Conservation (phyloP, 2,888 invertebrate genomes). For the Rhagium mordax region DNA sequence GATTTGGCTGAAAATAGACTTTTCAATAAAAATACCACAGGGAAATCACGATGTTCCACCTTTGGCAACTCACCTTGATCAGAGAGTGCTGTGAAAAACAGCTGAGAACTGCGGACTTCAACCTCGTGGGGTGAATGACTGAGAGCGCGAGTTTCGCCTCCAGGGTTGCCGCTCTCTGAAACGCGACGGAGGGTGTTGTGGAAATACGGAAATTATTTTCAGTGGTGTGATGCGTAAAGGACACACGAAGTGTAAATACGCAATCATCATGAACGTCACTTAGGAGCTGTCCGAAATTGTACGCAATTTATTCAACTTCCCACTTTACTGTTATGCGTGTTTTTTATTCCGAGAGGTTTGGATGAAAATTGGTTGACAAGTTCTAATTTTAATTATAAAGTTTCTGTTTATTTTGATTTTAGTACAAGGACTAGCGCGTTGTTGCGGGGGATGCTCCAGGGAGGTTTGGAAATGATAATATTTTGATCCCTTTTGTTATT, state of each 20-base stretch:
- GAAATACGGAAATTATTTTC: background rate
- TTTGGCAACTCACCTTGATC: slow-evolving; percentile 38
- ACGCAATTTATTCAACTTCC: background rate
- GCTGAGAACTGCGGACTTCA: slow-evolving; percentile 64
- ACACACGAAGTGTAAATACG: background rate
- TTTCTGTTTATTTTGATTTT: too few relatives aligned
- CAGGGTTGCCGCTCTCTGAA: slow-evolving; percentile 15
- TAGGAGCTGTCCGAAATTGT: background rate
- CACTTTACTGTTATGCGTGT: background rate
- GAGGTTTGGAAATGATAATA: too few relatives aligned
- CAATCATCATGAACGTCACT: background rate
- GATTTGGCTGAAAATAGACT: slow-evolving; percentile 22
- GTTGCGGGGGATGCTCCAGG: too few relatives aligned
- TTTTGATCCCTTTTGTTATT: too few relatives aligned
- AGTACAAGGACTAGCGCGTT: too few relatives aligned
- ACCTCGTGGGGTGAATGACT: slow-evolving; percentile 66
- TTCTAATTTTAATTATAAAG: too few relatives aligned
- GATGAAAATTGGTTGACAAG: too few relatives aligned
- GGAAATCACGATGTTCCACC: slow-evolving; percentile 29
- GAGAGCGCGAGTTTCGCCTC: slow-evolving; percentile 35
- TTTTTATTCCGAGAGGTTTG: too few relatives aligned
- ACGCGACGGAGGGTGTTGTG: background rate
- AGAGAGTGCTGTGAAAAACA: slow-evolving; percentile 54
- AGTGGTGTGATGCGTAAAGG: background rate
- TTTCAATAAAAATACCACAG: slow-evolving; percentile 26